Evolutionary conservation across 2,797 vertebrate species (phyloP).

Genomic region (Gephyroberyx darwinii): DNA sequence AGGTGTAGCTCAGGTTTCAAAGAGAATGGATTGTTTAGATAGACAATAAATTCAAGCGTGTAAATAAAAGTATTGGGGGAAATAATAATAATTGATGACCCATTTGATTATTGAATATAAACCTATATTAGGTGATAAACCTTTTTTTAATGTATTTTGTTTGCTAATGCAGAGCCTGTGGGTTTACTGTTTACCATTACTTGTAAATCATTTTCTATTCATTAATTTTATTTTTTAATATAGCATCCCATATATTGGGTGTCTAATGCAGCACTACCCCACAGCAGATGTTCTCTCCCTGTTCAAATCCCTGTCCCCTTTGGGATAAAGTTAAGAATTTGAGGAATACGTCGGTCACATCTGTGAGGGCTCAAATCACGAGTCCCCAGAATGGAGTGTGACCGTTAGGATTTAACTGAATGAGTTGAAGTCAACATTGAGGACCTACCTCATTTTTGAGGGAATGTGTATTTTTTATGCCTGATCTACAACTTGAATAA

Average conservation of each 20-base stretch:
- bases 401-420: neutral
- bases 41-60: neutral
- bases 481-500: conserved; percentile 48
- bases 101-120: conserved; percentile 23
- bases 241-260: conserved; percentile 4
- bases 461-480: conserved; percentile 5
- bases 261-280: conserved; percentile 10
- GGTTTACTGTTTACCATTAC: neutral
- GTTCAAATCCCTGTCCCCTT: neutral
- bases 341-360: conserved; percentile 1
- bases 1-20: neutral
- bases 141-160: conserved; percentile 18
- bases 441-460: neutral
- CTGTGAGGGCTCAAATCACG: neutral
- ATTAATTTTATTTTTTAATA: neutral
- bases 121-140: conserved; percentile 56
- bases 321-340: neutral
- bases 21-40: neutral
- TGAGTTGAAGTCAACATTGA: conserved; percentile 12
- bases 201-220: neutral
- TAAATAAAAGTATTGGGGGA: conserved; percentile 9
- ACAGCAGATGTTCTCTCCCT: neutral
- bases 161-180: conserved; percentile 8
- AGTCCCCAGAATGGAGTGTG: neutral
- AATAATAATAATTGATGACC: neutral